Percentiles rank a stretch among this genome's conserved stretches.
These are phyloP conservation scores for Brachymystax lenok DNA, from an alignment of 2,797 vertebrate genomes.

Conservation along the genomic window DNA sequence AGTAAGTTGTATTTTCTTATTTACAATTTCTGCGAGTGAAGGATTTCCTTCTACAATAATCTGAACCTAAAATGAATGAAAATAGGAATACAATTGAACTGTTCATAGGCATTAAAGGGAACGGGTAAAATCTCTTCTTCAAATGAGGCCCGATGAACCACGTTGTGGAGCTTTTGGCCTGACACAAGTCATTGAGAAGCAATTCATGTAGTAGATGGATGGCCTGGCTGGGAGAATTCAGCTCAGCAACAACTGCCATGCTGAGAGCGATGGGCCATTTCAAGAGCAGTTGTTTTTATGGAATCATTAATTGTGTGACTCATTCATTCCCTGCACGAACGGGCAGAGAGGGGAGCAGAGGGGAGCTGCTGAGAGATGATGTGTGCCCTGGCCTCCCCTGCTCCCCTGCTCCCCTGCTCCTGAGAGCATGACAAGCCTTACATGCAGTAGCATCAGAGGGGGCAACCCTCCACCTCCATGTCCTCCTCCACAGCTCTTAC, in stretches of 20 bases:
- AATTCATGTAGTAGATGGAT: not conserved
- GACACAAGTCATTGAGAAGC: not conserved
- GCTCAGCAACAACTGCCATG: not conserved
- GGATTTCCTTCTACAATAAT: not conserved
- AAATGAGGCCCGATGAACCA: not conserved
- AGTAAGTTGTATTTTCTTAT: not conserved
- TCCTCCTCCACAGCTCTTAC: not conserved
- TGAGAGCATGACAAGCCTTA: slow-evolving; percentile 10
- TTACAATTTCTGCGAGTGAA: not conserved
- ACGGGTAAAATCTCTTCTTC: too few relatives aligned
- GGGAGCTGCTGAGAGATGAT: slow-evolving; percentile 7
- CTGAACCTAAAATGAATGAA: too few relatives aligned
- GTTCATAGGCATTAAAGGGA: too few relatives aligned
- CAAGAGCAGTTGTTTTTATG: slow-evolving; percentile 36
- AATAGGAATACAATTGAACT: too few relatives aligned
- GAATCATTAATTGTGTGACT: slow-evolving; percentile 46
- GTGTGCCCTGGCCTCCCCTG: too few relatives aligned
- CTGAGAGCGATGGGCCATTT: slow-evolving; percentile 3
- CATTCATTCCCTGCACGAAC: slow-evolving; percentile 39
- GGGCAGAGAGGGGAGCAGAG: slow-evolving; percentile 4
- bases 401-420: slow-evolving; percentile 4
- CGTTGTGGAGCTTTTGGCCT: not conserved
- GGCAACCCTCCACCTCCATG: not conserved
- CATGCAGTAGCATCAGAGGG: not conserved
- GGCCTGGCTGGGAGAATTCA: not conserved